A percentile compares a stretch with the other conserved stretches of the same genome.
Evolutionary conservation across 2,113 vertebrate species (phyloP).

Genomic region (Pygoscelis antarcticus): DNA sequence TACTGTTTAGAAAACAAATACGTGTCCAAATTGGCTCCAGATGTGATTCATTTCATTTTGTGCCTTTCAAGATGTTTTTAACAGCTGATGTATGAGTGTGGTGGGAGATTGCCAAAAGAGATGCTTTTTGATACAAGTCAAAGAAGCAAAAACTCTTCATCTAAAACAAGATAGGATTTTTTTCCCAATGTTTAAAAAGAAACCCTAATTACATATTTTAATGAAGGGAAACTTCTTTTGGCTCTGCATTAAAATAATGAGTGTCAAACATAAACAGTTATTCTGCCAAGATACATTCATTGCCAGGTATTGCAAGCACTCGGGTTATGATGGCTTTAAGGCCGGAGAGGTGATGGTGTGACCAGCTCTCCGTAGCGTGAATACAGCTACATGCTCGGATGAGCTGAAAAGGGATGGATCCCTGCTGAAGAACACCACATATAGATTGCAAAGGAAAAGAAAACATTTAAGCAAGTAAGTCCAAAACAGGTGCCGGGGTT

Average conservation of each 20-base stretch:
- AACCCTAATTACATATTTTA: slow-evolving; percentile 4
- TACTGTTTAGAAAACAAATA: slow-evolving; percentile 24
- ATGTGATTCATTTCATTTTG: neutral
- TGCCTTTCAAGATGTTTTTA: slow-evolving; percentile 34
- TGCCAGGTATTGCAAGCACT: neutral
- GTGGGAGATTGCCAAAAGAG: slow-evolving; percentile 9
- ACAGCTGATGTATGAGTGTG: neutral
- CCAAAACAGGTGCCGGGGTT: neutral
- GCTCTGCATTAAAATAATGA: neutral
- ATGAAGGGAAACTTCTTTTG: neutral
- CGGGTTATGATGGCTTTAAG: neutral
- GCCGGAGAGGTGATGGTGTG: neutral
- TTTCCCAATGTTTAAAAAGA: neutral
- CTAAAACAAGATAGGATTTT: neutral
- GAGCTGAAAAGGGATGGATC: neutral
- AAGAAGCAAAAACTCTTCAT: neutral
- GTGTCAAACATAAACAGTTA: neutral
- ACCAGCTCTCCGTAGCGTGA: neutral
- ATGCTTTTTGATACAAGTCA: neutral
- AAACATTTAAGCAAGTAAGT: neutral
- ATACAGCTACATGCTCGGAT: neutral
- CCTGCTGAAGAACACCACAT: neutral
- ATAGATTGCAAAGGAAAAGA: neutral
- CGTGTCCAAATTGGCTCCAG: neutral
- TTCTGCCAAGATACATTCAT: neutral